Percentiles rank a stretch among this genome's conserved stretches.
phyloP scores from a whole-genome alignment of 2,888 invertebrate genomes.

The Julus scandinavius region DNA sequence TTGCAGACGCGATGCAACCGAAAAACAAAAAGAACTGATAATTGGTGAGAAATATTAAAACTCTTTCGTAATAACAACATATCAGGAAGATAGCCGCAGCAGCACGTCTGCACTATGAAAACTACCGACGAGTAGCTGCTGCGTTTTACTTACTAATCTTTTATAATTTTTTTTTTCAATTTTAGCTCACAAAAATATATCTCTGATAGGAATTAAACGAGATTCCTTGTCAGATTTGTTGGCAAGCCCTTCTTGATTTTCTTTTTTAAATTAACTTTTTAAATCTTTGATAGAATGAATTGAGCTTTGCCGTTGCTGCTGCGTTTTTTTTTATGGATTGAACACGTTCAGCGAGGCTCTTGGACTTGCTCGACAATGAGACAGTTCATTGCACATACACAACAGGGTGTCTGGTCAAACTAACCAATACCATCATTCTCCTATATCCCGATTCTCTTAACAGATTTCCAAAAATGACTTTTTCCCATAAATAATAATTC shows the following conservation, averaged over 20 bases:
- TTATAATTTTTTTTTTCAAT: not conserved
- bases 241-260: constrained; percentile 14
- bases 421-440: not conserved
- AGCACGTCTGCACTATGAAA: not conserved
- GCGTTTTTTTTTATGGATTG: not conserved
- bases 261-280: not conserved
- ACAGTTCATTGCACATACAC: not conserved
- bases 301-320: not conserved
- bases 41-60: constrained; percentile 19
- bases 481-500: too few species aligned
- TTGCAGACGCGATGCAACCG: not conserved
- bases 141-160: not conserved
- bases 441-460: too few species aligned
- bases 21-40: not conserved
- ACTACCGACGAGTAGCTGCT: not conserved
- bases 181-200: constrained; percentile 23
- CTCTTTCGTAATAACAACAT: constrained; percentile 12
- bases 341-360: not conserved
- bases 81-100: not conserved
- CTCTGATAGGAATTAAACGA: constrained; percentile 29
- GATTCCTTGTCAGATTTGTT: not conserved
- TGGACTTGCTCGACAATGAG: constrained; percentile 22
- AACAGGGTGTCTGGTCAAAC: not conserved
- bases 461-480: too few species aligned
- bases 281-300: not conserved